These are phyloP conservation scores for Ariopsis seemanni DNA, from an alignment of 2,113 vertebrate species.

Conservation along the genomic window DNA sequence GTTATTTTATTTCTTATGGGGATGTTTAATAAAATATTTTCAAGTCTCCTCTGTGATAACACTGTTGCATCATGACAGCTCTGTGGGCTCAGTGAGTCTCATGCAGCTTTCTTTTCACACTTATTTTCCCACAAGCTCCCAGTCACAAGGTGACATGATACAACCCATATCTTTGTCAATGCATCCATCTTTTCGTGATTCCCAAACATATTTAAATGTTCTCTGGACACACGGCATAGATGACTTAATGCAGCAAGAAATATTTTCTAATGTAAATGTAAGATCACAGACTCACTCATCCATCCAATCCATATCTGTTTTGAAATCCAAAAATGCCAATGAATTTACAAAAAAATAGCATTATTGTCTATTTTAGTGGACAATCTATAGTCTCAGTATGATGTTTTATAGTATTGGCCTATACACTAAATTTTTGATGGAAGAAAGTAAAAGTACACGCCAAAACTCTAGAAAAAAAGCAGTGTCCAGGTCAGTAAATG, in stretches of 20 bases:
- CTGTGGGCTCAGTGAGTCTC: not conserved
- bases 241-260: no score
- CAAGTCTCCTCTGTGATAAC: not conserved
- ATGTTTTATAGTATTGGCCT: not conserved
- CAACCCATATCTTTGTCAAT: not conserved
- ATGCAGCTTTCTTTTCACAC: not conserved
- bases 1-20: not conserved
- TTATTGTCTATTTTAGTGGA: not conserved
- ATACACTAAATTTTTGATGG: not conserved
- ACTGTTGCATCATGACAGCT: not conserved
- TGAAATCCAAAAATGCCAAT: no score
- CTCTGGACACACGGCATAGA: not conserved
- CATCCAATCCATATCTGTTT: not conserved
- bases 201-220: not conserved
- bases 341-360: not conserved
- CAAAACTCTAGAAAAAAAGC: not conserved
- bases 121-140: not conserved
- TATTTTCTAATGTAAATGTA: no score
- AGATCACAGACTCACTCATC: not conserved
- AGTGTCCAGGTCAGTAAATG: not conserved
- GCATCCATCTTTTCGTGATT: not conserved
- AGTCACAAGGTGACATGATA: not conserved
- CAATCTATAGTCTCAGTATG: not conserved
- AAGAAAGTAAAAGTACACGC: not conserved
- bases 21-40: not conserved